Conservation (phyloP, 2,113 vertebrate genomes). For the Amblyornis subalaris region DNA sequence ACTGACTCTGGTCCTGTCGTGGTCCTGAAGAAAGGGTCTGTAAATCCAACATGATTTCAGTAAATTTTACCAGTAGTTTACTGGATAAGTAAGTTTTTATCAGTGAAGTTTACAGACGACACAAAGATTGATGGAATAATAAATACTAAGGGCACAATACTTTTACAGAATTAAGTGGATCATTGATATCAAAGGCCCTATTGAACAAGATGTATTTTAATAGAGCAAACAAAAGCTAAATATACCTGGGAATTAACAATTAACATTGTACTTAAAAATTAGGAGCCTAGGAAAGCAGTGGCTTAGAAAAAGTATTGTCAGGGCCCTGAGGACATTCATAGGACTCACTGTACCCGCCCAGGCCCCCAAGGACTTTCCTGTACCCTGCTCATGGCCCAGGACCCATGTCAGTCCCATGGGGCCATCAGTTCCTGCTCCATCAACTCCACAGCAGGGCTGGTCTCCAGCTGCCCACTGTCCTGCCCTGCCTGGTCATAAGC, state of each 20-base stretch:
- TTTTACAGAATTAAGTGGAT: not conserved
- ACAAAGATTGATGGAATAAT: not conserved
- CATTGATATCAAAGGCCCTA: not conserved
- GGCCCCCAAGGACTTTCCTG: rapidly evolving
- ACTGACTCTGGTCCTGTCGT: not conserved
- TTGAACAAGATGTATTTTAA: not conserved
- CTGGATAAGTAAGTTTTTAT: not conserved
- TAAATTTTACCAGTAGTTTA: not conserved
- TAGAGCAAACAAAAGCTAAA: not conserved
- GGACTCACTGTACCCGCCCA: not conserved
- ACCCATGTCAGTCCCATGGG: rapidly evolving
- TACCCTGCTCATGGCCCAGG: not conserved
- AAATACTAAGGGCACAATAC: not conserved
- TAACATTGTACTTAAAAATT: not conserved
- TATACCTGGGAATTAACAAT: not conserved
- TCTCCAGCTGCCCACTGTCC: not conserved
- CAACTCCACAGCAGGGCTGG: rapidly evolving
- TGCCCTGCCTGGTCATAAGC: rapidly evolving
- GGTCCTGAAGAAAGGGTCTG: not conserved
- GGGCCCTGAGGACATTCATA: not conserved
- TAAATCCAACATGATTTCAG: not conserved
- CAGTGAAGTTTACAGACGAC: not conserved
- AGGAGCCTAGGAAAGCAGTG: not conserved
- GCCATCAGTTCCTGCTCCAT: not conserved
- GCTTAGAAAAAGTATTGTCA: not conserved